A percentile compares a stretch with the other conserved stretches of the same genome.
These are phyloP conservation scores for Peribatodes rhomboidaria DNA, from an alignment of 2,888 invertebrate species.

Conservation along the genomic window DNA sequence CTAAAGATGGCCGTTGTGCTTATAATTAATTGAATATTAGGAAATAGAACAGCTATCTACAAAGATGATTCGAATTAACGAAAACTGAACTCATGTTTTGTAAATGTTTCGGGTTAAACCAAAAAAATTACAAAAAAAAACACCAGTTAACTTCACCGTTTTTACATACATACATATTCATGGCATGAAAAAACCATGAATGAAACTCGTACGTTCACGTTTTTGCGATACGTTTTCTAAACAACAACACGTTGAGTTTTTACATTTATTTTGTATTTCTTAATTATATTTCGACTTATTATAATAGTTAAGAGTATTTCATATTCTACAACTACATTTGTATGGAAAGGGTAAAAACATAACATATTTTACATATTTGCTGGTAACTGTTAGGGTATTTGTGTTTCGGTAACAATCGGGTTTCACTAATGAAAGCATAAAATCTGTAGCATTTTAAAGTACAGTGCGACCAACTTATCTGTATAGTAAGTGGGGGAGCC, in stretches of 20 bases:
- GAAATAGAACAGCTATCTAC: conserved; percentile 4
- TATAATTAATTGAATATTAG: conserved; percentile 34
- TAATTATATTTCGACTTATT: conserved; percentile 6
- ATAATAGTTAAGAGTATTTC: conserved; percentile 22
- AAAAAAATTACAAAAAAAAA: too few species aligned
- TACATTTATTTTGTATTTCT: conserved; percentile 17
- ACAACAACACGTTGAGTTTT: conserved; percentile 7
- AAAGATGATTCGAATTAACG: conserved; percentile 1
- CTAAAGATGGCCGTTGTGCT: conserved; percentile 74
- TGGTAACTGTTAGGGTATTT: conserved; percentile 28
- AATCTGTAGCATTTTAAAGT: too few species aligned
- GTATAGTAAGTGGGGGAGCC: neutral
- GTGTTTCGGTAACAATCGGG: neutral
- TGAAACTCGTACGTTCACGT: too few species aligned
- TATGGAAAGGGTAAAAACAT: conserved; percentile 8
- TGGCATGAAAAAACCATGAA: too few species aligned
- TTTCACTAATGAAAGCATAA: neutral
- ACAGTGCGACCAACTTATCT: neutral
- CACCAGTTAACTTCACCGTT: too few species aligned
- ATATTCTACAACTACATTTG: conserved; percentile 18
- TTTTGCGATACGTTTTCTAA: conserved; percentile 1
- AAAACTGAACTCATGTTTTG: too few species aligned
- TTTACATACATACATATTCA: too few species aligned
- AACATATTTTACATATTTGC: conserved; percentile 1
- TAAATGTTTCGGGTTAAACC: too few species aligned